A percentile compares a stretch with the other conserved stretches of the same genome.
Evolutionary conservation across 2,113 vertebrate species (phyloP).

Genomic region (Oncorhynchus clarkii): DNA sequence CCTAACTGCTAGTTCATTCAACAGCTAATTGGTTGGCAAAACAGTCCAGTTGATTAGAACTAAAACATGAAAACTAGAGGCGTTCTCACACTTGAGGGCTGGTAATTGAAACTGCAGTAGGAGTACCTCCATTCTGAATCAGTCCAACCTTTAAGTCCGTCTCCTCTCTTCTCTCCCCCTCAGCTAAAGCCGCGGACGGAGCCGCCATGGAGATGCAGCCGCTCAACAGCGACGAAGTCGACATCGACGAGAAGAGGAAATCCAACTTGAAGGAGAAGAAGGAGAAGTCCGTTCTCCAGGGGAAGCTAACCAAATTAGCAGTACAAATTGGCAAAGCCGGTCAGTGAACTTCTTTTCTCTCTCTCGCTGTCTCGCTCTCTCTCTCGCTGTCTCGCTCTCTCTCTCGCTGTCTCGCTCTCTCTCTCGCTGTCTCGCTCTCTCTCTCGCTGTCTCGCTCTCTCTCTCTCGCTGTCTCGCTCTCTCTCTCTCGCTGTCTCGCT

Average conservation of each 20-base stretch:
- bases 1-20: too few relatives aligned
- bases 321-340: conserved; percentile 99
- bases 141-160: neutral
- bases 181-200: conserved; percentile 97
- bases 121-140: neutral
- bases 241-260: conserved; percentile 94
- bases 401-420: too few relatives aligned
- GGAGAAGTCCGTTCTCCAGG: conserved; percentile 97
- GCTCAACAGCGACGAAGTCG: conserved; percentile 91
- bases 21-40: too few relatives aligned
- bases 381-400: neutral
- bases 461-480: too few relatives aligned
- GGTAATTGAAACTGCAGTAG: too few relatives aligned
- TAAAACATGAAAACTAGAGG: too few relatives aligned
- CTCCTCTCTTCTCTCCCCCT: conserved; percentile 1
- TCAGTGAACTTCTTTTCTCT: conserved; percentile 48
- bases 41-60: too few relatives aligned
- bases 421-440: too few relatives aligned
- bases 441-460: too few relatives aligned
- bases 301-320: conserved; percentile 95
- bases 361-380: neutral
- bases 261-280: conserved; percentile 88
- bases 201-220: conserved; percentile 99
- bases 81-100: too few relatives aligned
- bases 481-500: too few relatives aligned